Base-by-base conservation (phyloP, 2,797 vertebrate species). In the Cephalopachus bancanus region DNA sequence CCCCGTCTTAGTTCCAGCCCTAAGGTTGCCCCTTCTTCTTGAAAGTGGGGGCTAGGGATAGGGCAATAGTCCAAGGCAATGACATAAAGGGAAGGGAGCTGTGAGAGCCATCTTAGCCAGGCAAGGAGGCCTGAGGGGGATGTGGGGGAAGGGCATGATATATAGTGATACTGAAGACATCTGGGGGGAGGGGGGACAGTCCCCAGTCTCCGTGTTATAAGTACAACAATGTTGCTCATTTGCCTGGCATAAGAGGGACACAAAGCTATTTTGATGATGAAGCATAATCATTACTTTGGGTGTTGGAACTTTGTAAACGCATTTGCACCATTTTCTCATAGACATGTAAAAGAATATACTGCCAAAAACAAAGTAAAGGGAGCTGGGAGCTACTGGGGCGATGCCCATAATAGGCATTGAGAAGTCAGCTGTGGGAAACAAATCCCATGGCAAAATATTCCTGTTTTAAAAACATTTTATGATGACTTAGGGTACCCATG, bases 391-490 rank as follows among this genome's bases (percentile, higher is more conserved):
- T 83, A 49, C 49, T 89, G 49, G 55, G 83, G 64, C 44, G 49
- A 92, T 96, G 57, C 17, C 65, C 20, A 74, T 86, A 71, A 71
- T 62, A 79, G 83, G 44, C 59, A 87, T 71, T 93, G 69, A 60
- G 72, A n/a, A 78, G 49, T 64, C 53, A 91, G 33, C 37, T 57
- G 57, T 88, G 62, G 51, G 28, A 96, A 94, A 81, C 15, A 92
- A 88, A 92, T 69, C 28, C 51, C 17, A 33, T 30, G 22, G n/a
- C 57, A 84, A 96, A 93, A 44, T 26, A 59, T 37, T 72, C 60
- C 33, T 85, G 55, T 44, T 81, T 95, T 57, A 86, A 81, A 86
- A 91, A 62, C n/a, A 91, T 62, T 72, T 96, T 2, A 96, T 26
- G 71, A 89, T 89, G n/a, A 91, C 30, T 93, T 89, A 78, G 20